phyloP scores from a whole-genome alignment of 2,797 vertebrate species.

The Loris lydekkerianus region DNA sequence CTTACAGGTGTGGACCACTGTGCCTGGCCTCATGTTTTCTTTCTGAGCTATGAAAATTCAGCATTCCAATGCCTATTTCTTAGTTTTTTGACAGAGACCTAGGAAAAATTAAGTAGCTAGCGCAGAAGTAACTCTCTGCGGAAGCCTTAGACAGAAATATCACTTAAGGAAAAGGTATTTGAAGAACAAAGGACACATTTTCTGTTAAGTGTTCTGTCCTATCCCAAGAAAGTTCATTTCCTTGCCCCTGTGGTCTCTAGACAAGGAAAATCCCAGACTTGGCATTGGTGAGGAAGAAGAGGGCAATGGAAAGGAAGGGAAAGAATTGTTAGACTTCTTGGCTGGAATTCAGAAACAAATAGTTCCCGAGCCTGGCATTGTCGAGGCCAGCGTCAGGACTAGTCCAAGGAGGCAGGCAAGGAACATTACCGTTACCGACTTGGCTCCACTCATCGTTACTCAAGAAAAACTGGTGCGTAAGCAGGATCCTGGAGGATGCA shows the following conservation, averaged over 20 bases:
- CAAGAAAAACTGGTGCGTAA: slow-evolving; percentile 74
- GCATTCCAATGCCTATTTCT: not conserved
- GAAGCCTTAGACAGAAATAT: slow-evolving; percentile 63
- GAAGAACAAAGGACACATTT: slow-evolving; percentile 78
- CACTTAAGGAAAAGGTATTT: slow-evolving; percentile 75
- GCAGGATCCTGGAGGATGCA: slow-evolving; percentile 62
- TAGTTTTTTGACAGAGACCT: not conserved
- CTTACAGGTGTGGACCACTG: not conserved
- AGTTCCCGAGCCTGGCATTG: slow-evolving; percentile 80
- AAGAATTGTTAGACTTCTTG: slow-evolving; percentile 83
- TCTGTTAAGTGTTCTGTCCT: slow-evolving; percentile 66
- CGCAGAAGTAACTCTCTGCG: not conserved
- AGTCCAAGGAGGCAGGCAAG: slow-evolving; percentile 59
- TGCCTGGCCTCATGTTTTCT: not conserved
- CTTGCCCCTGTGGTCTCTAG: slow-evolving; percentile 63
- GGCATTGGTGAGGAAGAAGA: slow-evolving; percentile 77
- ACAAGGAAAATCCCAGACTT: slow-evolving; percentile 80
- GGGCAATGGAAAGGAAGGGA: slow-evolving; percentile 78
- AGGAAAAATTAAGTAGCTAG: slow-evolving; percentile 19
- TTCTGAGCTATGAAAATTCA: slow-evolving; percentile 42
- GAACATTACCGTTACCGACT: slow-evolving; percentile 46
- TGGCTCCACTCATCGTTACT: slow-evolving; percentile 65
- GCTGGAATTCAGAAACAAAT: slow-evolving; percentile 82
- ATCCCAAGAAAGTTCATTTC: slow-evolving; percentile 81
- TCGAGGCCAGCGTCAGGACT: slow-evolving; percentile 55